These are phyloP conservation scores for Epinephelus lanceolatus DNA, from an alignment of 2,113 vertebrate genomes.

Conservation along the genomic window DNA sequence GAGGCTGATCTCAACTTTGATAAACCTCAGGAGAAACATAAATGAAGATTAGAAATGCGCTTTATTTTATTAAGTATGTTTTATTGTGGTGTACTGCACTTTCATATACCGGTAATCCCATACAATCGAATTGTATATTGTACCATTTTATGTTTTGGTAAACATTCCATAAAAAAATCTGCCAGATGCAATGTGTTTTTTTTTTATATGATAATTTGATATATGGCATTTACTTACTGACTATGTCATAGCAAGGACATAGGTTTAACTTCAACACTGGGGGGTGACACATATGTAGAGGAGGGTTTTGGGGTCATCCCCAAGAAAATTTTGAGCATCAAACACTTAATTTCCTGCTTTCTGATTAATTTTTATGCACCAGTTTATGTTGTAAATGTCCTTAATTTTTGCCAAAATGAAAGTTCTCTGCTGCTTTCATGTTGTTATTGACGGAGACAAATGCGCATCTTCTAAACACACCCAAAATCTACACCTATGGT, in stretches of 20 bases:
- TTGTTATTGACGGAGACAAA: no score
- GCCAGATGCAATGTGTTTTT: not conserved
- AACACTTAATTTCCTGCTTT: no score
- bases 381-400: no score
- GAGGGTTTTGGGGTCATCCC: no score
- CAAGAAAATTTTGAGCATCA: no score
- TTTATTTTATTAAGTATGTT: conserved; percentile 42
- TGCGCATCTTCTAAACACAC: no score
- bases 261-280: no score
- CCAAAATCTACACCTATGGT: no score
- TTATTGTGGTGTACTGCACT: conserved; percentile 23
- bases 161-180: not conserved
- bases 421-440: no score
- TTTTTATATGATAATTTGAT: not conserved
- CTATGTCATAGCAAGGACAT: not conserved
- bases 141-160: not conserved
- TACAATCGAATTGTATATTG: not conserved
- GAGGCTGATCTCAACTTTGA: conserved; percentile 47
- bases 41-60: conserved; percentile 55
- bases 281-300: no score
- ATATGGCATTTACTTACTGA: not conserved
- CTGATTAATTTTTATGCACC: no score
- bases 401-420: no score
- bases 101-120: conserved; percentile 7
- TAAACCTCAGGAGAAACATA: conserved; percentile 49